A percentile compares a stretch with the other conserved stretches of the same genome.
Evolutionary conservation across 1,140 invertebrate species (phyloP).

Genomic region (Chironomus striatipennis): DNA sequence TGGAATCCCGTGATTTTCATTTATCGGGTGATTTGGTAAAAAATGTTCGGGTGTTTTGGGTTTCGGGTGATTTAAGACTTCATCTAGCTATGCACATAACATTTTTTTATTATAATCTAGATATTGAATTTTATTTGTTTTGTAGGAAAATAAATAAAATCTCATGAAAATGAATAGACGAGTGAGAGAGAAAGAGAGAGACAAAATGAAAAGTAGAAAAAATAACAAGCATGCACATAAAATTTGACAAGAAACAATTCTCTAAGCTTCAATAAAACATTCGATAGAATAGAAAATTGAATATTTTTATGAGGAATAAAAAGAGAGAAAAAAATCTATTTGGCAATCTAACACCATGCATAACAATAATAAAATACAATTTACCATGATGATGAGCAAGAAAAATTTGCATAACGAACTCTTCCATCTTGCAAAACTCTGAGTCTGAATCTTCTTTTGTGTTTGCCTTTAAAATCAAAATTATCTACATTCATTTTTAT

Average conservation of each 20-base stretch:
- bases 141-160: neutral
- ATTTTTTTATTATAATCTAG: neutral
- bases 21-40: too few species aligned
- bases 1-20: too few species aligned
- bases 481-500: neutral
- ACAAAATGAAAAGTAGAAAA: too few species aligned
- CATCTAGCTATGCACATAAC: too few species aligned
- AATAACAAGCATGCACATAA: neutral
- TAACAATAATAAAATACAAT: constrained; percentile 10
- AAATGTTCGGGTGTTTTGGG: too few species aligned
- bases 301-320: too few species aligned
- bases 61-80: too few species aligned
- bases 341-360: neutral
- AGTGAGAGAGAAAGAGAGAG: neutral
- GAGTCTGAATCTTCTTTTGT: neutral
- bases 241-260: neutral
- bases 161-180: neutral
- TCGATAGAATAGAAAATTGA: neutral
- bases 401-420: constrained; percentile 7
- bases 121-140: neutral
- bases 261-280: constrained; percentile 5
- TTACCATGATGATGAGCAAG: neutral
- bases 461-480: neutral
- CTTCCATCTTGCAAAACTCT: neutral
- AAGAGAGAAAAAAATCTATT: too few species aligned